These are phyloP conservation scores for Sarcophaga variegata DNA, from an alignment of 2,888 invertebrate genomes.

Conservation along the genomic window DNA sequence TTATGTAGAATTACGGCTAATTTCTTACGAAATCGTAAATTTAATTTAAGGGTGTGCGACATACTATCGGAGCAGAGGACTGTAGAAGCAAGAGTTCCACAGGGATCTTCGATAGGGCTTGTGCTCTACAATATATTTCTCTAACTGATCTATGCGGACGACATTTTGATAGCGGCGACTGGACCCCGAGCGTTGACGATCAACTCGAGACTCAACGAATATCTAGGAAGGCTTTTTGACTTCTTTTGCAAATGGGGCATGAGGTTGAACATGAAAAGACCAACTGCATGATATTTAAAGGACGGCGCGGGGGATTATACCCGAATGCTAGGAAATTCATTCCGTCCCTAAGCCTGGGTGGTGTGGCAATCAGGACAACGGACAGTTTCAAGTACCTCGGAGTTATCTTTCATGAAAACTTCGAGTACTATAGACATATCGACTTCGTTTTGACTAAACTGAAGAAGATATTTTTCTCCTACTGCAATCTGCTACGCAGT, in stretches of 20 bases:
- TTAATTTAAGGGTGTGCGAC: not conserved
- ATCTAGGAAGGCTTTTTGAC: too few species aligned
- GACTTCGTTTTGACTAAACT: not conserved
- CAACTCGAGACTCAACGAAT: too few species aligned
- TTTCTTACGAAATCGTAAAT: not conserved
- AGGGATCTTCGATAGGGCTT: not conserved
- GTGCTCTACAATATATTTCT: not conserved
- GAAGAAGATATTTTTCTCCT: not conserved
- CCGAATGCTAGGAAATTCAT: not conserved
- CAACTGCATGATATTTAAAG: too few species aligned
- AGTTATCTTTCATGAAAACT: not conserved
- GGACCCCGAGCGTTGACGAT: not conserved
- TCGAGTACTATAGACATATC: not conserved
- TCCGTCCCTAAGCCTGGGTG: not conserved
- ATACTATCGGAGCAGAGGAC: not conserved
- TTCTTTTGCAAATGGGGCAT: too few species aligned
- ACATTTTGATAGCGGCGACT: not conserved
- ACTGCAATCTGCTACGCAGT: not conserved
- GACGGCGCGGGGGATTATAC: not conserved
- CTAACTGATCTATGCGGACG: not conserved
- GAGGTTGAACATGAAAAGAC: too few species aligned
- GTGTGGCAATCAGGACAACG: not conserved
- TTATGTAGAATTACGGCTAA: not conserved
- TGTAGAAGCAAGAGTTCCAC: not conserved
- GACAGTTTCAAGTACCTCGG: not conserved